phyloP scores from a whole-genome alignment of 1,140 invertebrate genomes.

The Diabrotica undecimpunctata region DNA sequence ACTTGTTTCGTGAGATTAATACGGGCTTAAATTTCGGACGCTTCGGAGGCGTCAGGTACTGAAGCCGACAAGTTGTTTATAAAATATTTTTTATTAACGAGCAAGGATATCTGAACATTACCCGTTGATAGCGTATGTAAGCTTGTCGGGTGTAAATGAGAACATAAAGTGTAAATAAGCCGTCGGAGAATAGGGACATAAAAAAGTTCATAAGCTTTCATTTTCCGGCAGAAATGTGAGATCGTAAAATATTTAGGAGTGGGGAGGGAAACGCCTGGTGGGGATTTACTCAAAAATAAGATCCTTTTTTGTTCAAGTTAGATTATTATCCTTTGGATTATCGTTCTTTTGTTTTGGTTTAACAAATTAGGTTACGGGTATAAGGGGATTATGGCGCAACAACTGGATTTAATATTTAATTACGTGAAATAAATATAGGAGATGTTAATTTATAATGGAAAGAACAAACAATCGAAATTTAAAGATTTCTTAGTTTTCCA shows the following conservation, averaged over 20 bases:
- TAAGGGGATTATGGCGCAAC: too few relatives aligned
- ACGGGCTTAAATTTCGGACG: too few relatives aligned
- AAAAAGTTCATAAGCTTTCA: constrained; percentile 2
- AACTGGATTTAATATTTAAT: too few relatives aligned
- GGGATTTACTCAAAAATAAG: background rate
- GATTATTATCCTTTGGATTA: too few relatives aligned
- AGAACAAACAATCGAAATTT: too few relatives aligned
- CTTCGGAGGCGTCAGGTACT: too few relatives aligned
- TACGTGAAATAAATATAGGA: too few relatives aligned
- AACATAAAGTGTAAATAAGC: constrained; percentile 2
- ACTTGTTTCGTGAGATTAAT: too few relatives aligned
- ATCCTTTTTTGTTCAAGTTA: background rate
- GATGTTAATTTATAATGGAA: too few relatives aligned
- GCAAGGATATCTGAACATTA: background rate
- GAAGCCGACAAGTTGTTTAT: background rate
- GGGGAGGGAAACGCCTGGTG: background rate
- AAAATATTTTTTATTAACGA: constrained; percentile 1
- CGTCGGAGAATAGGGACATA: background rate
- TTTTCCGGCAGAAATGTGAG: background rate
- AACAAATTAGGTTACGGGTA: too few relatives aligned
- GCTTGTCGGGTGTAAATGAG: background rate
- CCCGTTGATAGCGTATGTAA: background rate
- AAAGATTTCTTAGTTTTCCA: too few relatives aligned
- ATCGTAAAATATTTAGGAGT: constrained; percentile 3
- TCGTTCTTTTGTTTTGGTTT: too few relatives aligned